These are phyloP conservation scores for Spicauda simplicius DNA, from an alignment of 2,888 invertebrate genomes.

Conservation along the genomic window DNA sequence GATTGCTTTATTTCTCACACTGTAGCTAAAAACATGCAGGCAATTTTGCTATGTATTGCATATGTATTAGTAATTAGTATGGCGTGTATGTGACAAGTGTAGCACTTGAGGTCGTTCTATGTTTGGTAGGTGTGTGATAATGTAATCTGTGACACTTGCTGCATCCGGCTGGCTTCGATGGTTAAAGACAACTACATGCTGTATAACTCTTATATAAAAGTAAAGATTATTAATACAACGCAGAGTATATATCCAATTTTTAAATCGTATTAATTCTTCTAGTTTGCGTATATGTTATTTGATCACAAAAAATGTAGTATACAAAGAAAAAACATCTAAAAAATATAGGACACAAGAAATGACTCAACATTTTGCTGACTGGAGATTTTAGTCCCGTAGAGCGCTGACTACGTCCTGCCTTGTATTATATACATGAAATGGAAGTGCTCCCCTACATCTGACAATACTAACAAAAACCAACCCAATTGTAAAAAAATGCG, in stretches of 20 bases:
- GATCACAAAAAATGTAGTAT: too few species aligned
- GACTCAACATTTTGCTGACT: too few species aligned
- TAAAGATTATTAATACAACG: background rate
- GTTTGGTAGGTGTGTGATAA: slow-evolving; percentile 47
- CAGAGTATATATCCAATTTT: background rate
- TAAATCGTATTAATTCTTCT: too few species aligned
- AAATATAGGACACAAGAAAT: too few species aligned
- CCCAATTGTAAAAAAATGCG: too few species aligned
- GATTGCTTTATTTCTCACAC: slow-evolving; percentile 29
- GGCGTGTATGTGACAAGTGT: slow-evolving; percentile 26
- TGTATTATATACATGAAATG: too few species aligned
- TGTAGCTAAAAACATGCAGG: background rate
- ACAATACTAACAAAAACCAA: too few species aligned
- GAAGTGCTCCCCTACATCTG: too few species aligned
- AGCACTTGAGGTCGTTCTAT: slow-evolving; percentile 37
- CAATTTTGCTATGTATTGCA: slow-evolving; percentile 20
- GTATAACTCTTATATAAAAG: background rate
- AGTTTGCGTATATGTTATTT: too few species aligned
- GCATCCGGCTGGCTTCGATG: slow-evolving; percentile 52
- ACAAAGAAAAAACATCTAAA: too few species aligned
- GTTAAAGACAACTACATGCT: slow-evolving; percentile 6
- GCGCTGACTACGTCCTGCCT: too few species aligned
- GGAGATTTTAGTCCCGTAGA: too few species aligned
- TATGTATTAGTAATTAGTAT: slow-evolving; percentile 19
- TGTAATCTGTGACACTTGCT: slow-evolving; percentile 56